These are phyloP conservation scores for Rhizomys pruinosus DNA, from an alignment of 2,113 vertebrate genomes.

Conservation along the genomic window DNA sequence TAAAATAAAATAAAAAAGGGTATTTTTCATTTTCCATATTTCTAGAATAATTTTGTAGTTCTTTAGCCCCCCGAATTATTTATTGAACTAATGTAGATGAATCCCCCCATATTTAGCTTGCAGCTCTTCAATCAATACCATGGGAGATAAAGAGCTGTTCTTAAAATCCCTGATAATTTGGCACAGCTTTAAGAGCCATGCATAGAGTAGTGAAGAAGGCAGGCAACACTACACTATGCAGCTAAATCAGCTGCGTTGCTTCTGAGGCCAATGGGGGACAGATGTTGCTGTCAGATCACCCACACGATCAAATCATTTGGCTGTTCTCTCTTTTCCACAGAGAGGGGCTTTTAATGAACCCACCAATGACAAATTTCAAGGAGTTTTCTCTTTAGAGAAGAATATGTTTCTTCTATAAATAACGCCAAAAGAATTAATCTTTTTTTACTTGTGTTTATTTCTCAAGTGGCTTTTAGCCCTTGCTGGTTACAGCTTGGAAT, in stretches of 20 bases:
- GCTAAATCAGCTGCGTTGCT: conserved; percentile 19
- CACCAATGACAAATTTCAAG: conserved; percentile 32
- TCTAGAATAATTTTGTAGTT: conserved; percentile 43
- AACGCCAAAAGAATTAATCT: conserved; percentile 54
- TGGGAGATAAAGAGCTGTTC: conserved; percentile 26
- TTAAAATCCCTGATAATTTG: conserved; percentile 33
- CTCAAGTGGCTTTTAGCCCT: conserved; percentile 51
- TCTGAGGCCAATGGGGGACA: conserved; percentile 57
- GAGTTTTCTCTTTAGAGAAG: conserved; percentile 48
- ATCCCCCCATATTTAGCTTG: background rate
- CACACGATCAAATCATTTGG: conserved; percentile 43
- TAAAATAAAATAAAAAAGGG: no score
- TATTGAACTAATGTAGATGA: background rate
- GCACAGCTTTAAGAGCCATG: background rate
- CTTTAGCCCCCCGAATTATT: background rate
- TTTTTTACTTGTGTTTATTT: conserved; percentile 56
- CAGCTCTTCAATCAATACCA: conserved; percentile 35
- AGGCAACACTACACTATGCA: background rate
- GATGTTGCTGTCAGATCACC: conserved; percentile 53
- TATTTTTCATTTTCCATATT: conserved; percentile 8
- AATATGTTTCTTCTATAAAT: conserved; percentile 38
- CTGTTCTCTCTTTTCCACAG: background rate
- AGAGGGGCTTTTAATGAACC: conserved; percentile 20
- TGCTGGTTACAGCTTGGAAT: conserved; percentile 14
- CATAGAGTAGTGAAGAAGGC: conserved; percentile 10